Conservation (phyloP, 2,797 vertebrate species). For the Sitta carolinensis region DNA sequence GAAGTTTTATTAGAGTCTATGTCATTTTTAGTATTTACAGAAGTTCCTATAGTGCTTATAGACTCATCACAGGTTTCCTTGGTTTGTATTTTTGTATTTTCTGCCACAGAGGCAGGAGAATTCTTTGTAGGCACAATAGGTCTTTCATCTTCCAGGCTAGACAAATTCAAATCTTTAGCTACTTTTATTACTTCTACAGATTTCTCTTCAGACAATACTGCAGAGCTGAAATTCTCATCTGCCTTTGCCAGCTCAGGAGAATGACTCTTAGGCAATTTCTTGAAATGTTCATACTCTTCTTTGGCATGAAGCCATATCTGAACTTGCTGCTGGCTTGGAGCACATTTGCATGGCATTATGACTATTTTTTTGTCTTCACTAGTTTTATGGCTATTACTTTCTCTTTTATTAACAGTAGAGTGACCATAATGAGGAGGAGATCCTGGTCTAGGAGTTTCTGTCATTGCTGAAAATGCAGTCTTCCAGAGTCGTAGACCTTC, state of each 20-base stretch:
- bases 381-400: constrained; percentile 70
- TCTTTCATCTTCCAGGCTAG: constrained; percentile 62
- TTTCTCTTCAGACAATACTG: constrained; percentile 60
- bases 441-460: constrained; percentile 77
- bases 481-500: constrained; percentile 96
- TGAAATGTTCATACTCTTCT: constrained; percentile 88
- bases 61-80: constrained; percentile 72
- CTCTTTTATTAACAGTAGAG: constrained; percentile 60
- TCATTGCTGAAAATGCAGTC: constrained; percentile 94
- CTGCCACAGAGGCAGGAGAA: constrained; percentile 45
- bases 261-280: constrained; percentile 75
- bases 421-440: constrained; percentile 74
- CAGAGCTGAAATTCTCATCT: constrained; percentile 49
- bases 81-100: constrained; percentile 36
- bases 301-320: constrained; percentile 93
- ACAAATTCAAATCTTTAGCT: constrained; percentile 58
- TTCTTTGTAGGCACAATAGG: constrained; percentile 70
- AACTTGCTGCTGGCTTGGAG: constrained; percentile 88
- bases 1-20: constrained; percentile 37
- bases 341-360: constrained; percentile 93
- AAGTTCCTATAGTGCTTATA: constrained; percentile 61
- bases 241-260: constrained; percentile 61
- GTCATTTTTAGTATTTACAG: constrained; percentile 48
- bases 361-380: constrained; percentile 87
- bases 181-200: constrained; percentile 63